A percentile compares a stretch with the other conserved stretches of the same genome.
Evolutionary conservation across 2,113 vertebrate genomes (phyloP).

Genomic region (Falcunculus frontatus): DNA sequence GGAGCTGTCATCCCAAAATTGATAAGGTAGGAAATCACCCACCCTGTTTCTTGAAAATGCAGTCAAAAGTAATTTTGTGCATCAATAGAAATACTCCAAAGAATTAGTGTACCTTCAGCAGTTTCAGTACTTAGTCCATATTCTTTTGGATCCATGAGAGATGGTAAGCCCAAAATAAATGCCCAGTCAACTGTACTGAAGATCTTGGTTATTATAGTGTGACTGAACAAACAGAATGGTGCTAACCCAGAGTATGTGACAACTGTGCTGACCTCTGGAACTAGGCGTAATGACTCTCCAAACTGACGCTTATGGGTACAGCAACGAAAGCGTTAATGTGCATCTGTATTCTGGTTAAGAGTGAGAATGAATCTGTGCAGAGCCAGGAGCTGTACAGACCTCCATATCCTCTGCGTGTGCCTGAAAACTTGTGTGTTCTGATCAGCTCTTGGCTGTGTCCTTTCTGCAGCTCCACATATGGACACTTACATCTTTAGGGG

Average conservation of each 20-base stretch:
- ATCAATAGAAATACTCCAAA: background rate
- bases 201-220: background rate
- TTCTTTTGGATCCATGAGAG: background rate
- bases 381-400: background rate
- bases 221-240: background rate
- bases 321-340: rapidly evolving
- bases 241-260: background rate
- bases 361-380: background rate
- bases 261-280: background rate
- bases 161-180: background rate
- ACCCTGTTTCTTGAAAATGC: background rate
- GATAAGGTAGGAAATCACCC: background rate
- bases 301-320: background rate
- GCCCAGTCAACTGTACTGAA: background rate
- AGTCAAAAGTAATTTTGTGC: background rate
- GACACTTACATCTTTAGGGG: background rate
- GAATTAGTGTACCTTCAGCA: background rate
- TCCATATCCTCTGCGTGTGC: rapidly evolving
- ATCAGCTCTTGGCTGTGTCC: background rate
- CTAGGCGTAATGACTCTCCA: background rate
- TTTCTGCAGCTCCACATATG: background rate
- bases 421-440: background rate
- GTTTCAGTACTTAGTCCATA: background rate
- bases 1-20: background rate
- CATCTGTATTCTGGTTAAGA: background rate